Percentiles rank a stretch among this genome's conserved stretches.
These are phyloP conservation scores for Ditula angustiorana DNA, from an alignment of 2,888 invertebrate species.

Conservation along the genomic window DNA sequence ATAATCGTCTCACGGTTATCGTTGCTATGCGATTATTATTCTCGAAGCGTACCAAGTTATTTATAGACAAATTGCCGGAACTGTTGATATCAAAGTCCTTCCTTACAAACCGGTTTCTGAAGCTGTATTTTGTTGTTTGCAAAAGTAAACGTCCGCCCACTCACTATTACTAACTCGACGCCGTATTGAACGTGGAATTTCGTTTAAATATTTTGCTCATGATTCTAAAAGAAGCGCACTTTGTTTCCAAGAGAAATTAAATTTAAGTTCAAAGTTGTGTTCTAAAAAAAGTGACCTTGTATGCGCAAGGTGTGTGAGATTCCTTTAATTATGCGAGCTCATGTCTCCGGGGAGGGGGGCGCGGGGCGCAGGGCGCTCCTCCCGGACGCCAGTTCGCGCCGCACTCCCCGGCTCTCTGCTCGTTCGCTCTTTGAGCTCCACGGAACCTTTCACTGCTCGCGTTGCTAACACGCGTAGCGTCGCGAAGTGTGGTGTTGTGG, in stretches of 20 bases:
- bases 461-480: conserved; percentile 73
- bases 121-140: neutral
- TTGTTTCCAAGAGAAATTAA: conserved; percentile 12
- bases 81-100: conserved; percentile 13
- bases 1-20: neutral
- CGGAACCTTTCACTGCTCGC: conserved; percentile 82
- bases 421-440: conserved; percentile 76
- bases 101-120: neutral
- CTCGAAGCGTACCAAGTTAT: conserved; percentile 9
- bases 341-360: conserved; percentile 72
- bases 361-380: conserved; percentile 49
- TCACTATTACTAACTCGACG: neutral
- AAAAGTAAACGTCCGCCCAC: neutral
- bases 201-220: neutral
- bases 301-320: conserved; percentile 74
- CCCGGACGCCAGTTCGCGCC: conserved; percentile 79
- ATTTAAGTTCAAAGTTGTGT: conserved; percentile 13
- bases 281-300: conserved; percentile 68
- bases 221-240: neutral
- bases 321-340: conserved; percentile 81
- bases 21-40: conserved; percentile 4
- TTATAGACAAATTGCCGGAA: conserved; percentile 5
- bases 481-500: conserved; percentile 82
- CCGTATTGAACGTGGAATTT: neutral
- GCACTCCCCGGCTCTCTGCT: conserved; percentile 79